These are phyloP conservation scores for Babylonia areolata DNA, from an alignment of 1,140 invertebrate species.

Conservation along the genomic window DNA sequence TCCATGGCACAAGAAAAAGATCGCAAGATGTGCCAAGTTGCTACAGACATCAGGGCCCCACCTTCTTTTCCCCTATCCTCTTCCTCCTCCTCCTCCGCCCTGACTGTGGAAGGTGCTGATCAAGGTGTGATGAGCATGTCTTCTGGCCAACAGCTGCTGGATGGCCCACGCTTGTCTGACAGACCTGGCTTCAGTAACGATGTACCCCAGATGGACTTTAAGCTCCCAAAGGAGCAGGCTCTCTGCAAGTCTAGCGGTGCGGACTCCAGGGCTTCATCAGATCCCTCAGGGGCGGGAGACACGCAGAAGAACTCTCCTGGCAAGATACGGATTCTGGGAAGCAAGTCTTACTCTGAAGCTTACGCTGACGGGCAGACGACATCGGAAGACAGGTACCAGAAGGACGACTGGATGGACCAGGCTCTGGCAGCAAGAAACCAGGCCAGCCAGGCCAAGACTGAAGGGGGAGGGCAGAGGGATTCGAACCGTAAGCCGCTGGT, in stretches of 20 bases:
- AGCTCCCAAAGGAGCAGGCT: background rate
- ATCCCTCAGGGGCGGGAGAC: background rate
- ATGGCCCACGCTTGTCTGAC: background rate
- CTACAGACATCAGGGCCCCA: background rate
- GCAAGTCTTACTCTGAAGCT: constrained; percentile 25
- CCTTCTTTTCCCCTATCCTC: background rate
- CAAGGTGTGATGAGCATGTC: background rate
- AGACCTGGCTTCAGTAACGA: background rate
- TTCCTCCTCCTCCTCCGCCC: background rate
- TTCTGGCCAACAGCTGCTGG: background rate
- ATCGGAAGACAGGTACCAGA: background rate
- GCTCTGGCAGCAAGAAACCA: background rate
- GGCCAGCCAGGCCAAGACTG: background rate
- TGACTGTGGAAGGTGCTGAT: background rate
- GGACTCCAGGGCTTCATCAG: background rate
- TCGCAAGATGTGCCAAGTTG: background rate
- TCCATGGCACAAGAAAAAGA: background rate
- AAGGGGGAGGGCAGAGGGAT: constrained; percentile 17
- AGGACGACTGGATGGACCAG: background rate
- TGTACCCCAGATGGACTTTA: background rate
- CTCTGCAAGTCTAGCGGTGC: background rate
- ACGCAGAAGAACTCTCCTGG: background rate
- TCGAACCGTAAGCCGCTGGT: constrained; percentile 19
- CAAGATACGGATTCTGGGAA: constrained; percentile 33
- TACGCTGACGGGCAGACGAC: background rate